Evolutionary conservation across 2,113 vertebrate species (phyloP).

Genomic region (Ahaetulla prasina): DNA sequence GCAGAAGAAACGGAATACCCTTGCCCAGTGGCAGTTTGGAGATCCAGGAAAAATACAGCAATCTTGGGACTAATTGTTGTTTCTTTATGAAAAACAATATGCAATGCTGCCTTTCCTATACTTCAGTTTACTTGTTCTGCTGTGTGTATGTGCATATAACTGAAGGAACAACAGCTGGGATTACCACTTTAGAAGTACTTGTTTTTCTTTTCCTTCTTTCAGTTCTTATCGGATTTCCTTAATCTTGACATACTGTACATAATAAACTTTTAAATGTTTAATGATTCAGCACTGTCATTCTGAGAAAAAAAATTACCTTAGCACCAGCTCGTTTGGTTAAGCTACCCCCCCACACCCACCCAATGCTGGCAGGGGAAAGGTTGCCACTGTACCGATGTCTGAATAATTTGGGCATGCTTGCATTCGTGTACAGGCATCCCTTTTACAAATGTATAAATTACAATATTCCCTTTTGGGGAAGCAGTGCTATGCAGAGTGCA

Average conservation of each 20-base stretch:
- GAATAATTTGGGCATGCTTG: too few relatives aligned
- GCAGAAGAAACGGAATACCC: neutral
- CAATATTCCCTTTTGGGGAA: too few relatives aligned
- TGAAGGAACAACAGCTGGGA: neutral
- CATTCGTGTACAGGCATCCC: too few relatives aligned
- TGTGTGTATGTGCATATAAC: neutral
- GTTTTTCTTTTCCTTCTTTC: neutral
- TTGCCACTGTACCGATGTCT: too few relatives aligned
- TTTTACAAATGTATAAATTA: too few relatives aligned
- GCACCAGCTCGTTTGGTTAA: too few relatives aligned
- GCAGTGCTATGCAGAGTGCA: too few relatives aligned
- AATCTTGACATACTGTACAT: neutral
- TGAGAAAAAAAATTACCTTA: too few relatives aligned
- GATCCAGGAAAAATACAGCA: neutral
- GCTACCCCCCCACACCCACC: rapidly evolving
- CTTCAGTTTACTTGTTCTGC: neutral
- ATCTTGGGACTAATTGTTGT: neutral
- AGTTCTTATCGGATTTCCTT: neutral
- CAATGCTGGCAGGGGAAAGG: too few relatives aligned
- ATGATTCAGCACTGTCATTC: too few relatives aligned
- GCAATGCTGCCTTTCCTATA: neutral
- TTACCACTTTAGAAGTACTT: neutral
- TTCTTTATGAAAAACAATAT: neutral
- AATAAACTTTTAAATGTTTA: too few relatives aligned
- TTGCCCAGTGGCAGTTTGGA: neutral